These are phyloP conservation scores for Amblyornis subalaris DNA, from an alignment of 2,113 vertebrate genomes.

Conservation along the genomic window DNA sequence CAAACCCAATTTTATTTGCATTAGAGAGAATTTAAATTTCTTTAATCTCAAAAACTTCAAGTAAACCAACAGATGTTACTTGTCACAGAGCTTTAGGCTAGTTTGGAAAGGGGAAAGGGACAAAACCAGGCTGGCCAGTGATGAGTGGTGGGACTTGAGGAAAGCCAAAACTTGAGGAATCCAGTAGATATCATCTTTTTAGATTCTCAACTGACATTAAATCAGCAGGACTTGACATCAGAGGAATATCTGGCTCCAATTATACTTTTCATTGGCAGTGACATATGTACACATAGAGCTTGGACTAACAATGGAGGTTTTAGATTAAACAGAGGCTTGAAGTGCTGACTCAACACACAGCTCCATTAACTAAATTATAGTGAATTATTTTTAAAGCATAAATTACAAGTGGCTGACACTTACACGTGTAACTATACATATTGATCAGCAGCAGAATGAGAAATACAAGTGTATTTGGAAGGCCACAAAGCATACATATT, in stretches of 20 bases:
- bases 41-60: not conserved
- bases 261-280: not conserved
- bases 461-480: slow-evolving; percentile 5
- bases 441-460: not conserved
- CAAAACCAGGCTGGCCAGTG: not conserved
- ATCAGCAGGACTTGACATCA: not conserved
- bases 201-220: not conserved
- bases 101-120: not conserved
- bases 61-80: not conserved
- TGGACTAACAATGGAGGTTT: not conserved
- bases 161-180: not conserved
- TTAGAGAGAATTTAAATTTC: not conserved
- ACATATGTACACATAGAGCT: not conserved
- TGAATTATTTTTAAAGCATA: not conserved
- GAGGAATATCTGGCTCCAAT: not conserved
- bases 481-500: not conserved
- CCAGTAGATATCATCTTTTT: not conserved
- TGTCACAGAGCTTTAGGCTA: fast-evolving
- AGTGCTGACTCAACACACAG: not conserved
- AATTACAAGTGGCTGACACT: not conserved
- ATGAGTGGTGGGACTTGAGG: not conserved
- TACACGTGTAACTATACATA: not conserved
- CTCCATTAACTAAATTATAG: not conserved
- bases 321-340: not conserved
- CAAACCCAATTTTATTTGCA: not conserved